Conservation (phyloP, 2,888 invertebrate species). For the Meghimatium bilineatum region DNA sequence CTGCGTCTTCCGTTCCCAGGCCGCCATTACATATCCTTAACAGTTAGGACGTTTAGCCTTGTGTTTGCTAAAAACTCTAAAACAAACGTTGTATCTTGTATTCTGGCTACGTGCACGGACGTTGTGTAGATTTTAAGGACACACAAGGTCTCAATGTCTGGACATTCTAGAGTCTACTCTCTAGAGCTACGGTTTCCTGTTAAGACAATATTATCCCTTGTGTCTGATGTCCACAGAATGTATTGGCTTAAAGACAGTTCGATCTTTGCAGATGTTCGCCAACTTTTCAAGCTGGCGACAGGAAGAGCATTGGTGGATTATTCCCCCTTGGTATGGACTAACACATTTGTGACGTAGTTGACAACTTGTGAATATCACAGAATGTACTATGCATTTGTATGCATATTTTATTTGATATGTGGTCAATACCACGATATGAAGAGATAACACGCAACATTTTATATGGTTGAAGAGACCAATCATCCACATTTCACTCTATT, state of each 20-base stretch:
- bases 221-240: conserved; percentile 14
- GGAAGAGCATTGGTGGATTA: conserved; percentile 17
- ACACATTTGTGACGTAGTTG: neutral
- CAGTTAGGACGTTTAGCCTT: neutral
- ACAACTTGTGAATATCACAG: neutral
- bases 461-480: too few species aligned
- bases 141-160: neutral
- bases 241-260: conserved; percentile 20
- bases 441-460: neutral
- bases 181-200: conserved; percentile 5
- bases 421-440: neutral
- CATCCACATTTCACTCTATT: too few species aligned
- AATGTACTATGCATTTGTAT: neutral
- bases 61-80: conserved; percentile 10
- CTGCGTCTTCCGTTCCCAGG: neutral
- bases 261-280: conserved; percentile 25
- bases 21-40: neutral
- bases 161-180: conserved; percentile 23
- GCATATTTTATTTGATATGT: neutral
- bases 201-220: conserved; percentile 7
- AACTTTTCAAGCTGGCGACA: conserved; percentile 24
- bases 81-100: conserved; percentile 8
- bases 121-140: neutral
- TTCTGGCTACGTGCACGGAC: neutral
- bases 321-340: neutral